Evolutionary conservation across 2,888 invertebrate genomes (phyloP).

Genomic region (Cosmia trapezina): DNA sequence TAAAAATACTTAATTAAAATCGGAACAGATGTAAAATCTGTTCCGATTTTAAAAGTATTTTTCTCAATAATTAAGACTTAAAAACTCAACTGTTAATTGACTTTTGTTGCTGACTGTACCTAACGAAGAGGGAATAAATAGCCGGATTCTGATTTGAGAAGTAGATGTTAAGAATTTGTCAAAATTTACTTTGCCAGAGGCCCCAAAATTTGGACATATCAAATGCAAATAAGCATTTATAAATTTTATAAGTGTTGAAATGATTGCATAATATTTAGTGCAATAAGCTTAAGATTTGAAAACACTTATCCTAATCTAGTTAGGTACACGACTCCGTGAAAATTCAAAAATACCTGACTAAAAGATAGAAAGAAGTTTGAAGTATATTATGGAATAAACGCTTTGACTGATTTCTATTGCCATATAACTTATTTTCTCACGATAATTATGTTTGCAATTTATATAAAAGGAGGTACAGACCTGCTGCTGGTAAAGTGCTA

Average conservation of each 20-base stretch:
- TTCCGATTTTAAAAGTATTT: no score
- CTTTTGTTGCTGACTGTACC: no score
- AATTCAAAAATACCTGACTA: not conserved
- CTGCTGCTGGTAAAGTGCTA: constrained; percentile 89
- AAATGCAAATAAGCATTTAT: not conserved
- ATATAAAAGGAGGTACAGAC: not conserved
- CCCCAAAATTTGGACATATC: not conserved
- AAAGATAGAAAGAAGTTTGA: not conserved
- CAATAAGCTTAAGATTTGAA: not conserved
- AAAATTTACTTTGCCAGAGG: not conserved
- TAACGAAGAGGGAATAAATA: not conserved
- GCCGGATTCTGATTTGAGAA: not conserved
- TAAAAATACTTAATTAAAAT: no score
- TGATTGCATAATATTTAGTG: not conserved
- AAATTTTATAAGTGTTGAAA: not conserved
- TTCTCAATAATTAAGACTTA: no score
- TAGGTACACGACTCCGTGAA: not conserved
- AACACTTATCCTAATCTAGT: not conserved
- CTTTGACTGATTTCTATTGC: not conserved
- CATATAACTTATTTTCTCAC: not conserved
- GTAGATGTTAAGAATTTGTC: no score
- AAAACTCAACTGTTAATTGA: no score
- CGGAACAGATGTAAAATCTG: no score
- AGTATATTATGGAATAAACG: not conserved
- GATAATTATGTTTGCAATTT: not conserved